Conservation (phyloP, 2,797 vertebrate genomes). For the Enteromius mattozi region DNA sequence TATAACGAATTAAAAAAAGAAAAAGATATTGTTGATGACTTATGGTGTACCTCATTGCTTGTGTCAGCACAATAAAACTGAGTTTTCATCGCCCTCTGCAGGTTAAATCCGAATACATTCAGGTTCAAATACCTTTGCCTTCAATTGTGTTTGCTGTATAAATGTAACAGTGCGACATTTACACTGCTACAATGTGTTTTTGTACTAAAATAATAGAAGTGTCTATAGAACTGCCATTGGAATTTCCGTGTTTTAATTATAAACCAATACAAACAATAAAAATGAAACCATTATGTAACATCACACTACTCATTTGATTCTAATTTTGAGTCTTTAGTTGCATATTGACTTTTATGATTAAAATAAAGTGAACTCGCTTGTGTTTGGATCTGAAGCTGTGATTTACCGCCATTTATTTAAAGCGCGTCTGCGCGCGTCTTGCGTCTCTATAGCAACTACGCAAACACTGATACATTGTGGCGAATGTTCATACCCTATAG, state of each 20-base stretch:
- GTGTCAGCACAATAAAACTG: not conserved
- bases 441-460: conserved; percentile 15
- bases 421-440: not conserved
- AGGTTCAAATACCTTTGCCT: not conserved
- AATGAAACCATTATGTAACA: not conserved
- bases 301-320: not conserved
- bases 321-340: not conserved
- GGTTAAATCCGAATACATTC: conserved; percentile 32
- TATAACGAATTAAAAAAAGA: no score
- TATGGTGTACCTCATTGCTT: not conserved
- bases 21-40: not conserved
- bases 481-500: not conserved
- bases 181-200: not conserved
- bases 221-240: not conserved
- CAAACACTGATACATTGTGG: conserved; percentile 1
- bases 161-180: not conserved
- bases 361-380: not conserved
- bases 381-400: not conserved
- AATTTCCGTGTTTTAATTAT: not conserved
- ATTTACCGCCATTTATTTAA: conserved; percentile 15
- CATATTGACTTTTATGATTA: not conserved
- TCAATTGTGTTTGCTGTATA: not conserved
- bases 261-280: not conserved
- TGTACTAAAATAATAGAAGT: not conserved
- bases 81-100: conserved; percentile 67